Base-by-base conservation (phyloP, 1,140 invertebrate genomes). In the Trichogramma pretiosum region DNA sequence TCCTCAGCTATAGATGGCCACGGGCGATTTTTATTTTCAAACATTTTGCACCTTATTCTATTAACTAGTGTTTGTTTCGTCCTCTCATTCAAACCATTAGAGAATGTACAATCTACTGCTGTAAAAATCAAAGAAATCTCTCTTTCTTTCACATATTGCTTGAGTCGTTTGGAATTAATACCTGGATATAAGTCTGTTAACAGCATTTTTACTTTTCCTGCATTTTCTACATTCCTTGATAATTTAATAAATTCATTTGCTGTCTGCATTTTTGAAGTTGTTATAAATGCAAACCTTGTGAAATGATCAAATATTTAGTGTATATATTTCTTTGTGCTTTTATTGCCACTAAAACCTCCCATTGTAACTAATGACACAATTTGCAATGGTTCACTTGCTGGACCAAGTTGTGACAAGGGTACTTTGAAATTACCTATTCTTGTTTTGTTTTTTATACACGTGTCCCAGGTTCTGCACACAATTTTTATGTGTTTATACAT, bases 31-130 rank as follows among this genome's bases (percentile, higher is more conserved):
- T 50, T 54, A 22, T 46, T 50, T 36, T 50, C 38, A 42, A 34
- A 46, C 19, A 52, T 52, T 46, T 52, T 46, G 26, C 50, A 52
- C 33, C 53, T 51, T 26, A 55, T 52, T 46, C 43, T 46, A 24
- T 55, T 57, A 3, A 52, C 44, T 16, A 56, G 28, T 24, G 55
- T 51, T 19, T 56, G 52, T 24, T 50, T 54, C 8, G 46, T 48
- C 14, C 50, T 24, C 32, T 53, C 50, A 22, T 53, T 49, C 28
- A 33, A 18, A 14, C 52, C 46, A 30, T 53, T 49, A 35, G 40
- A 49, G 46, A 52, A 40, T 9, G 17, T 32, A 36, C 35, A 40
- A 33, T 52, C 24, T 32, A 28, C 32, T 32, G 26, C 41, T 22
- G 41, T 44, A 19, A 44, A 44, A 44, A 44, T 30, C 11, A 32